Base-by-base conservation (phyloP, 2,113 vertebrate species). In the Colinus virginianus region DNA sequence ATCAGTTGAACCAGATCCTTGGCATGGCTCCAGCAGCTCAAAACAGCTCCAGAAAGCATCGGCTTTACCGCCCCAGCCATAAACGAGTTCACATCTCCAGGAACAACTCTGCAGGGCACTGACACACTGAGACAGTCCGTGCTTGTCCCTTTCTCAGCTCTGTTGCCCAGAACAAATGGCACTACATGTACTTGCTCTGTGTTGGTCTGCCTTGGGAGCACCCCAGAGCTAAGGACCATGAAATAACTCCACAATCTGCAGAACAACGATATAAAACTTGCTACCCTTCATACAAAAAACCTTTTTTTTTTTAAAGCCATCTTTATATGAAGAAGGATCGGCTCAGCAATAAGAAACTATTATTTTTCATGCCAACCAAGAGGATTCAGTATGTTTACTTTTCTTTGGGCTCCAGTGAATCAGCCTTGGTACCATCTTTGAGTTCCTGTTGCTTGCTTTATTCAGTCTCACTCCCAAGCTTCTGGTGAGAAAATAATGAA, bases 1-100 rank as follows among this genome's bases (percentile, higher is more conserved):
- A 96, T 95, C 95, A 51, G 91, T 93, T 58, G 56, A 93, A 40
- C 90, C 94, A 96, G 79, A 70, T 75, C 72, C 61, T 94, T 89
- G 95, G 94, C 89, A 70, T 32, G 63, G 11, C 18, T 96, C 93
- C 93, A 87, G 1, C 6, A 48, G 56, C 69, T 87, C 74, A 68
- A 75, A 95, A 88, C 66, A 78, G 38, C 26, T 94, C 91, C 82
- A 63, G 56, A 91, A 91, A 87, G 72, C 64, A 92, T 77, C 64
- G 90, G 80, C 91, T 88, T 94, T 93, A 94, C 91, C 92, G 71
- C 78, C 75, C 58, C 14, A 21, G 21, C 79, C 78, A 55, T 93
- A 75, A 61, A 43, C 70, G 70, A 90, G 92, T 90, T 90, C 89
- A 68, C 56, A 85, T 93, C 48, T 91, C 30, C 61, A 92, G 87